Conservation (phyloP, 92 coral and sea anemone genomes). For the Galaxea fascicularis region DNA sequence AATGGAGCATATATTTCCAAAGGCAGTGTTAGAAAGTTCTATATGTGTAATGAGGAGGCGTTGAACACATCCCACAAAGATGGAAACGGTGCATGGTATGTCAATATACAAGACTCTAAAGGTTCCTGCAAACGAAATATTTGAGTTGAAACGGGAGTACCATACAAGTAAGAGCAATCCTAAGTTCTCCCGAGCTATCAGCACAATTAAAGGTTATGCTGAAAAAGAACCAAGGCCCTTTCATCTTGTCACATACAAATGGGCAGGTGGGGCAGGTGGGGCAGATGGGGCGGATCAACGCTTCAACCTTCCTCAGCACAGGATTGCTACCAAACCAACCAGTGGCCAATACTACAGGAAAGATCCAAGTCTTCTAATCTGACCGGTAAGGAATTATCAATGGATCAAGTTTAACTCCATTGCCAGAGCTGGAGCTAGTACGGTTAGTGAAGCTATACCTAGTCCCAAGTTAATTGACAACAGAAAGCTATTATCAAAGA, state of each 20-base stretch:
- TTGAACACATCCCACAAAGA: constrained; percentile 50
- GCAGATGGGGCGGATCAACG: constrained; percentile 45
- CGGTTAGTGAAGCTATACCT: constrained; percentile 53
- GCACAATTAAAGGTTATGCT: constrained; percentile 44
- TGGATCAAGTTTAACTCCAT: constrained; percentile 48
- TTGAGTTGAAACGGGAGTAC: constrained; percentile 53
- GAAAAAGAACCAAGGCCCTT: constrained; percentile 48
- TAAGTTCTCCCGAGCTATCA: constrained; percentile 45
- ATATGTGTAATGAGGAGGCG: constrained; percentile 36
- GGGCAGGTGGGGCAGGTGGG: too few species aligned
- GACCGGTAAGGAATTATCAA: constrained; percentile 40
- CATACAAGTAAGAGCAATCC: constrained; percentile 67
- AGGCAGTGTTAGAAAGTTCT: constrained; percentile 44
- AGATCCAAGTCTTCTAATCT: constrained; percentile 52
- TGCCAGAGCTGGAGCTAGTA: constrained; percentile 41
- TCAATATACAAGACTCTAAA: constrained; percentile 28
- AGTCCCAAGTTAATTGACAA: constrained; percentile 61
- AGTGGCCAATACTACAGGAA: constrained; percentile 61
- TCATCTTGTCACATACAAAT: constrained; percentile 48
- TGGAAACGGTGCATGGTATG: constrained; percentile 60
- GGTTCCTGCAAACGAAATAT: constrained; percentile 59
- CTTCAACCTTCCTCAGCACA: constrained; percentile 62
- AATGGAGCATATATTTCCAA: constrained; percentile 61
- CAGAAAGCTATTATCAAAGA: constrained; percentile 58
- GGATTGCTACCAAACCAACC: constrained; percentile 61